Base-by-base conservation (phyloP, 2,888 invertebrate genomes). In the Chromoteleia sp. region DNA sequence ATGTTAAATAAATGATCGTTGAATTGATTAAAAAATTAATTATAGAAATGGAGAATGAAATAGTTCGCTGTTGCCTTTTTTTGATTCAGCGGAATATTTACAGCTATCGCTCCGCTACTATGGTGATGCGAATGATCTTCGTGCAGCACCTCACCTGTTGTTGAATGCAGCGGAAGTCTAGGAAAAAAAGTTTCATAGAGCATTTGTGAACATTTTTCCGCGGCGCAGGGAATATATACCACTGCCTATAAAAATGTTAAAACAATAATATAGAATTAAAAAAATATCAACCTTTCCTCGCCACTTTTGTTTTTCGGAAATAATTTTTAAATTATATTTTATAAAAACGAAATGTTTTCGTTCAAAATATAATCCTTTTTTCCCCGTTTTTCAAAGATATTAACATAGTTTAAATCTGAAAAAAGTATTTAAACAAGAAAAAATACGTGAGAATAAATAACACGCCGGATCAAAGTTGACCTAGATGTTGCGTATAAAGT, bases 71-170 rank as follows among this genome's bases (percentile, higher is more conserved):
- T 25, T 25, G 19, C 29, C 14, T 43, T 54, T 61, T n/a, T 30
- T 48, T 68, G 52, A 76, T 59, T 52, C 76, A 29, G 48, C 45
- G 52, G 39, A 76, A 76, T 76, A 70, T 76, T 76, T 76, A 70
- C 76, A 76, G 76, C 76, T 76, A 76, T 70, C 19, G 61, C 54
- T 33, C 61, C 70, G 76, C 70, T 77, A 70, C 61, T 70, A 70
- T 61, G 54, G 25, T 61, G 70, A 77, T 70, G 76, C 68, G 76
- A 77, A 70, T 43, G 45, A 77, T 77, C 75, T 75, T 67, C 58
- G 75, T 75, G 67, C 67, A 25, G 67, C 67, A 25, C 67, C 50
- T 75, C 67, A 75, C 75, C 75, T 75, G 75, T 65, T 67, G 67
- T 67, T 75, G 39, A 59, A 67, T 75, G 67, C 59, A 52, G 59